Conservation (phyloP, 2,888 invertebrate genomes). For the Andrena hattorfiana region DNA sequence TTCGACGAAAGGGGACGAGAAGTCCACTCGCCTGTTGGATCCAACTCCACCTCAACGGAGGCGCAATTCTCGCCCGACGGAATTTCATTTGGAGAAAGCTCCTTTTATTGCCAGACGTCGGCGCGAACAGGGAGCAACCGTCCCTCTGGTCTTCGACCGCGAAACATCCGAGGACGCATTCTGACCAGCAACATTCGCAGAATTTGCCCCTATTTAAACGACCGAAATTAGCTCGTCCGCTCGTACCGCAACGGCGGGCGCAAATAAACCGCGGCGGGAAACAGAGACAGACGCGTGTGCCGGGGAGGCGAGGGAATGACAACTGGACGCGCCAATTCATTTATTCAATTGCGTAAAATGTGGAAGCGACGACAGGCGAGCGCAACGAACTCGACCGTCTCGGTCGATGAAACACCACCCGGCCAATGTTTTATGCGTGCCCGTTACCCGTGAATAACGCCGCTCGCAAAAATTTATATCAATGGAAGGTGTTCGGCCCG, state of each 20-base stretch:
- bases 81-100: slow-evolving; percentile 6
- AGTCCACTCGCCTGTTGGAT: not conserved
- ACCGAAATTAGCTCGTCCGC: slow-evolving; percentile 67
- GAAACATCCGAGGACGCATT: slow-evolving; percentile 31
- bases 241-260: slow-evolving; percentile 28
- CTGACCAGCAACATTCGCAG: slow-evolving; percentile 51
- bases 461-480: slow-evolving; percentile 21
- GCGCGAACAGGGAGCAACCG: slow-evolving; percentile 25
- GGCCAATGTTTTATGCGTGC: slow-evolving; percentile 28
- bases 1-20: not conserved
- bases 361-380: slow-evolving; percentile 60
- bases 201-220: slow-evolving; percentile 58
- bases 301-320: slow-evolving; percentile 6
- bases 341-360: slow-evolving; percentile 78
- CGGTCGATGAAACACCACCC: slow-evolving; percentile 33
- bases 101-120: not conserved
- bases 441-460: slow-evolving; percentile 50
- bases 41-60: not conserved
- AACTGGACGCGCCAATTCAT: slow-evolving; percentile 74
- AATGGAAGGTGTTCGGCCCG: slow-evolving; percentile 10
- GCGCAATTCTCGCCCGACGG: not conserved
- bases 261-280: slow-evolving; percentile 36
- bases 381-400: slow-evolving; percentile 62
- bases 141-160: slow-evolving; percentile 14
- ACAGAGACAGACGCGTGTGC: slow-evolving; percentile 19